Base-by-base conservation (phyloP, 2,113 vertebrate species). In the Nesoenas mayeri region DNA sequence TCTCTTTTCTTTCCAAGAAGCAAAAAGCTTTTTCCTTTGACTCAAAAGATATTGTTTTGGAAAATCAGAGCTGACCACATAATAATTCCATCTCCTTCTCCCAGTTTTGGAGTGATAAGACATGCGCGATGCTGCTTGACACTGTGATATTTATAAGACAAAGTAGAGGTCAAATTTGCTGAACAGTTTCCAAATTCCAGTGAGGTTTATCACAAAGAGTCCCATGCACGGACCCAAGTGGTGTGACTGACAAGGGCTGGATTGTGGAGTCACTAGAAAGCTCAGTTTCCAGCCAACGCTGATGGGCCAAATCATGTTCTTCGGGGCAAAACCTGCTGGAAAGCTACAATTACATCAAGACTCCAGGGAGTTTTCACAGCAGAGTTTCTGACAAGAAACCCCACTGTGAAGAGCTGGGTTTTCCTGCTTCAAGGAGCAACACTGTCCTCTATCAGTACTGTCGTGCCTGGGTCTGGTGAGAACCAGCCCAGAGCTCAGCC, bases 71-170 rank as follows among this genome's bases (percentile, higher is more conserved):
- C 87, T 86, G 92, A 93, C 65, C 66, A 65, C 66, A 92, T 47
- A 83, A 88, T 94, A 92, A 95, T 96, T 97, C 91, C 91, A 91
- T 87, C 66, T 91, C 75, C 79, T 96, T 83, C 92, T 86, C 79
- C 66, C 73, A 10, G 3, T 75, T 96, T 65, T 65, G 66, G 79
- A 94, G 88, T 36, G 77, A 88, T 93, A 91, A 93, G 94, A 86
- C 85, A 97, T 80, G 87, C 29, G 32, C 9, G 56, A 94, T 94
- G 82, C 48, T 96, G 91, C 79, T 87, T 93, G 91, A 97, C 96
- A 96, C 82, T 96, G 85, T 96, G 96, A 93, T 96, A 97, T 97
- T 97, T 97, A 42, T 93, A 97, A 95, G 92, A 97, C 79, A 97
- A 97, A 96, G 93, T 11, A 95, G 93, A 96, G 97, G 95, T 97